A percentile compares a stretch with the other conserved stretches of the same genome.
phyloP scores from a whole-genome alignment of 2,888 invertebrate genomes.

The Dorcus parallelipipedus region DNA sequence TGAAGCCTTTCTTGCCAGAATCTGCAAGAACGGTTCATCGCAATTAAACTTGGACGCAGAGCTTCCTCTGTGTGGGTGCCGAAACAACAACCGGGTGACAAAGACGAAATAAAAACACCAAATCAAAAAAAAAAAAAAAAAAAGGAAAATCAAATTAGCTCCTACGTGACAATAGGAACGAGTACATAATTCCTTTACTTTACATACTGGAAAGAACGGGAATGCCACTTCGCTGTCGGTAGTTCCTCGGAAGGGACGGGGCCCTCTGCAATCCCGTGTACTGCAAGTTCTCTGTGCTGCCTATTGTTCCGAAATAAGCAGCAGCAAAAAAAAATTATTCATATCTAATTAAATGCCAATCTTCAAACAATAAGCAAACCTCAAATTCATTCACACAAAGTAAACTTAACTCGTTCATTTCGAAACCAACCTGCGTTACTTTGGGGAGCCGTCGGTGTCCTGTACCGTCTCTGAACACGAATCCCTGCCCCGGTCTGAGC shows the following conservation, averaged over 20 bases:
- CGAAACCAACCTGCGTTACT: slow-evolving; percentile 49
- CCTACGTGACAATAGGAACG: background rate
- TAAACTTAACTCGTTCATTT: too few relatives aligned
- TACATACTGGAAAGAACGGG: slow-evolving; percentile 53
- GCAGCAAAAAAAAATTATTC: background rate
- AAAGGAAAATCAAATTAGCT: background rate
- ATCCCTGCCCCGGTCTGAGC: slow-evolving; percentile 44
- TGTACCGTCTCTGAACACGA: slow-evolving; percentile 44
- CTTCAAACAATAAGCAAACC: too few relatives aligned
- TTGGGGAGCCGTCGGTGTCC: slow-evolving; percentile 34
- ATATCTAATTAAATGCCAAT: background rate
- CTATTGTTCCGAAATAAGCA: slow-evolving; percentile 38
- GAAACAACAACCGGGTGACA: background rate
- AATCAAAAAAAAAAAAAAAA: background rate
- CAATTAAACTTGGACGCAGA: background rate
- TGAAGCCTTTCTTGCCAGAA: slow-evolving; percentile 54
- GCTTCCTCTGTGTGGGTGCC: background rate
- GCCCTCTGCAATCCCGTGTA: slow-evolving; percentile 54
- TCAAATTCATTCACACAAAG: too few relatives aligned
- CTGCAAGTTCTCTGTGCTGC: slow-evolving; percentile 59
- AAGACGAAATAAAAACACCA: background rate
- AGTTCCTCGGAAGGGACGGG: slow-evolving; percentile 59
- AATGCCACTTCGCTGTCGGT: slow-evolving; percentile 60
- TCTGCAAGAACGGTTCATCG: slow-evolving; percentile 28
- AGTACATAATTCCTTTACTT: slow-evolving; percentile 21